These are phyloP conservation scores for Lissocephala sabroskyi DNA, from an alignment of 2,888 invertebrate species.

Conservation along the genomic window DNA sequence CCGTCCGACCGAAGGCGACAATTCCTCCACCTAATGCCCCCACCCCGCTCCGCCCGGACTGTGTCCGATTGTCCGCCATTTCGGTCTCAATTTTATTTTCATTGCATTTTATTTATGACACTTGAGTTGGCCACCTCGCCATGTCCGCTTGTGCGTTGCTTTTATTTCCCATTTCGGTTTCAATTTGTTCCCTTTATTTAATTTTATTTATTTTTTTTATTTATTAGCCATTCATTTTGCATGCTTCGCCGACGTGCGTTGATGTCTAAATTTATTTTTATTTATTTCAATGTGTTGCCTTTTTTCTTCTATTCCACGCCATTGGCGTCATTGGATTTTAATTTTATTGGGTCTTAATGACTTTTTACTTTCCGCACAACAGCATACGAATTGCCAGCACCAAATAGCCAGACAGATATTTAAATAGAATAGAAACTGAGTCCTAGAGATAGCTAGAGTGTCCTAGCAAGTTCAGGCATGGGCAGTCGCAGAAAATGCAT, in stretches of 20 bases:
- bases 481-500: too few species aligned
- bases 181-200: background rate
- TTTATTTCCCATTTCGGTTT: background rate
- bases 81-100: background rate
- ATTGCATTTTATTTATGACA: conserved; percentile 8
- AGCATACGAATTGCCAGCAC: too few species aligned
- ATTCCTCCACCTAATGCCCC: too few species aligned
- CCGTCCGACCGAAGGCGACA: conserved; percentile 6
- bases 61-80: background rate
- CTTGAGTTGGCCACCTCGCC: conserved; percentile 3
- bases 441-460: too few species aligned
- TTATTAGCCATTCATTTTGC: conserved; percentile 43
- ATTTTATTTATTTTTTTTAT: conserved; percentile 18
- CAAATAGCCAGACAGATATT: too few species aligned
- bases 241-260: conserved; percentile 9
- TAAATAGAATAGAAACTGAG: too few species aligned
- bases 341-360: too few species aligned
- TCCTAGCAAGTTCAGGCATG: too few species aligned
- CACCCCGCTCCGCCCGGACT: background rate
- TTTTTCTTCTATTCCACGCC: conserved; percentile 11
- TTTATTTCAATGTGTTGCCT: conserved; percentile 4
- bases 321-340: too few species aligned
- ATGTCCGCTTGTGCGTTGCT: background rate
- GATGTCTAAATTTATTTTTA: conserved; percentile 1
- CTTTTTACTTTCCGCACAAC: too few species aligned